phyloP scores from a whole-genome alignment of 2,888 invertebrate genomes.

The Gymnocheta viridis region DNA sequence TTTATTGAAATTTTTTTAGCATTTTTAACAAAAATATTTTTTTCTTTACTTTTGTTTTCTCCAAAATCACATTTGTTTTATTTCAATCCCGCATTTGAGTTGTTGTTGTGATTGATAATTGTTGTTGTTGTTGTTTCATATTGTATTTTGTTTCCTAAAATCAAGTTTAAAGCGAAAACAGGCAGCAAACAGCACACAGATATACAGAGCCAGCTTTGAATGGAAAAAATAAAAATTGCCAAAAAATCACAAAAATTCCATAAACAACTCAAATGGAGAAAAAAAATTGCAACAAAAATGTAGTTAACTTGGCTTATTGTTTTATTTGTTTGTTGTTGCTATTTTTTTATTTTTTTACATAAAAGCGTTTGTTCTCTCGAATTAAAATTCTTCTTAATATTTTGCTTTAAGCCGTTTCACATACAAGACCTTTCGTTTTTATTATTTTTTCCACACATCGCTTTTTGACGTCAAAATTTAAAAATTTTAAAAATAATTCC shows the following conservation, averaged over 20 bases:
- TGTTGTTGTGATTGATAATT: background rate
- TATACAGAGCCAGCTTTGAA: slow-evolving; percentile 27
- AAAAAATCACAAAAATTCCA: slow-evolving; percentile 47
- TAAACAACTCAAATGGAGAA: slow-evolving; percentile 40
- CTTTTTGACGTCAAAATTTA: slow-evolving; percentile 23
- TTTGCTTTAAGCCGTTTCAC: slow-evolving; percentile 46
- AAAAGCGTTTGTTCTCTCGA: slow-evolving; percentile 32
- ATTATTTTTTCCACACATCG: slow-evolving; percentile 10
- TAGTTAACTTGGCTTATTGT: slow-evolving; percentile 62
- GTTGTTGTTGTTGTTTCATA: background rate
- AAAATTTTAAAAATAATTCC: slow-evolving; percentile 4
- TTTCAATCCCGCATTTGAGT: slow-evolving; percentile 30
- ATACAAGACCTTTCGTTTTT: slow-evolving; percentile 21
- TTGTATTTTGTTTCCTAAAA: slow-evolving; percentile 54
- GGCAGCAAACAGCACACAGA: slow-evolving; percentile 46
- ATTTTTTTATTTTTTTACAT: slow-evolving; percentile 47
- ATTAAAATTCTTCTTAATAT: slow-evolving; percentile 17
- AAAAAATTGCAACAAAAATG: slow-evolving; percentile 22
- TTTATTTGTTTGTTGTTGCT: slow-evolving; percentile 31
- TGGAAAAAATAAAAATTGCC: slow-evolving; percentile 49
- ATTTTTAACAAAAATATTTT: background rate
- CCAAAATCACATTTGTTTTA: slow-evolving; percentile 20
- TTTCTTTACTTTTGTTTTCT: background rate
- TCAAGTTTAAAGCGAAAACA: slow-evolving; percentile 61
- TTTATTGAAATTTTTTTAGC: background rate